A percentile compares a stretch with the other conserved stretches of the same genome.
phyloP scores from a whole-genome alignment of 2,888 invertebrate species.

The Aquatica leii region DNA sequence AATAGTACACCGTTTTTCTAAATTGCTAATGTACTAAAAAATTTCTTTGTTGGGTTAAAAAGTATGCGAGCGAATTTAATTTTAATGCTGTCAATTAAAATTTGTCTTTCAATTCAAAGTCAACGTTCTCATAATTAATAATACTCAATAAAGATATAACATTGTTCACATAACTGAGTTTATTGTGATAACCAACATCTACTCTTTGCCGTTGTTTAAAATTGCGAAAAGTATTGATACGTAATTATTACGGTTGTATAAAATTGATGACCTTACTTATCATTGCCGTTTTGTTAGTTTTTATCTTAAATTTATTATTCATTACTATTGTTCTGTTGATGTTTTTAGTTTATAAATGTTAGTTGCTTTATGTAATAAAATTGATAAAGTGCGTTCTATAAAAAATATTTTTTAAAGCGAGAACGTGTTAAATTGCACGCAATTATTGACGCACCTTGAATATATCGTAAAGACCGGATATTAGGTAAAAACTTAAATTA shows the following conservation, averaged over 20 bases:
- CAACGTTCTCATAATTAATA: conserved; percentile 12
- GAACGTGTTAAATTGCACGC: too few relatives aligned
- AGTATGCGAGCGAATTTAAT: too few relatives aligned
- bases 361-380: too few relatives aligned
- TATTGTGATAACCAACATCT: background rate
- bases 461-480: too few relatives aligned
- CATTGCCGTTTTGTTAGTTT: background rate
- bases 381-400: too few relatives aligned
- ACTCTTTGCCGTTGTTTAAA: background rate
- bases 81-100: conserved; percentile 3
- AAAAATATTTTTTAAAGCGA: too few relatives aligned
- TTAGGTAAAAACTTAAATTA: too few relatives aligned
- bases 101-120: conserved; percentile 12
- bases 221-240: background rate
- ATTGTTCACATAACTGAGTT: background rate
- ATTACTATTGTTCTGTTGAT: background rate
- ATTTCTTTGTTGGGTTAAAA: too few relatives aligned
- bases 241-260: background rate
- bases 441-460: too few relatives aligned
- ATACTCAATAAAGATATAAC: background rate
- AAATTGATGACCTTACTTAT: conserved; percentile 2
- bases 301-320: background rate
- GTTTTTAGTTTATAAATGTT: too few relatives aligned
- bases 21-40: too few relatives aligned
- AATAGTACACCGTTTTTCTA: too few relatives aligned